phyloP scores from a whole-genome alignment of 1,140 invertebrate genomes.

The Cydia splendana region DNA sequence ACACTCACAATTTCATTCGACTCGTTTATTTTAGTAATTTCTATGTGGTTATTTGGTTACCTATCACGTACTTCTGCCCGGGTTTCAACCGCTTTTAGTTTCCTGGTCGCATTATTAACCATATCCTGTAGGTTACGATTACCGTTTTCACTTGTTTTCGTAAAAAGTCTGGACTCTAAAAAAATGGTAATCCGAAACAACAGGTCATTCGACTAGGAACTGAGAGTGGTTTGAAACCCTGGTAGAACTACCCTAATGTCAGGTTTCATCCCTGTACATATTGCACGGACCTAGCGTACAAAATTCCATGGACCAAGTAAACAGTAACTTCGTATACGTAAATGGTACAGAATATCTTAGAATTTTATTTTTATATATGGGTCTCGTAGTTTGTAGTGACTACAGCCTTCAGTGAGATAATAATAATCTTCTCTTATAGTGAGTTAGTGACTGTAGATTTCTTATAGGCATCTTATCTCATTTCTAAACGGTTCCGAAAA shows the following conservation, averaged over 20 bases:
- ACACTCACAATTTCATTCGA: constrained; percentile 14
- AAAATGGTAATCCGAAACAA: neutral
- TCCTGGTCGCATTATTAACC: too few species aligned
- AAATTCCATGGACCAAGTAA: neutral
- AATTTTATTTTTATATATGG: neutral
- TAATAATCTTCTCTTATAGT: too few species aligned
- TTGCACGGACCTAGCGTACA: neutral
- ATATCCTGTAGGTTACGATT: neutral
- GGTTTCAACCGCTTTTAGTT: neutral
- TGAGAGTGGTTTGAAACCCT: neutral
- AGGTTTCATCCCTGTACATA: constrained; percentile 8
- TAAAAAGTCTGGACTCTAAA: too few species aligned
- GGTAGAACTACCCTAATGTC: neutral
- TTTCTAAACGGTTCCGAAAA: too few species aligned
- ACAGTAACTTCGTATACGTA: neutral
- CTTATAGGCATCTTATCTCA: too few species aligned
- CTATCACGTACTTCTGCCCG: neutral
- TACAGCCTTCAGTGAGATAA: too few species aligned
- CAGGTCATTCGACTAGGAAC: neutral
- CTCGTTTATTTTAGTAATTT: constrained; percentile 11
- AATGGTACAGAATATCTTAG: neutral
- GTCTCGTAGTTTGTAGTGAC: neutral
- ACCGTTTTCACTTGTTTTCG: neutral
- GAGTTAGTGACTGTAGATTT: too few species aligned
- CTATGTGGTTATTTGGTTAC: constrained; percentile 20